Conservation (phyloP, 2,797 vertebrate genomes). For the Monodelphis domestica region DNA sequence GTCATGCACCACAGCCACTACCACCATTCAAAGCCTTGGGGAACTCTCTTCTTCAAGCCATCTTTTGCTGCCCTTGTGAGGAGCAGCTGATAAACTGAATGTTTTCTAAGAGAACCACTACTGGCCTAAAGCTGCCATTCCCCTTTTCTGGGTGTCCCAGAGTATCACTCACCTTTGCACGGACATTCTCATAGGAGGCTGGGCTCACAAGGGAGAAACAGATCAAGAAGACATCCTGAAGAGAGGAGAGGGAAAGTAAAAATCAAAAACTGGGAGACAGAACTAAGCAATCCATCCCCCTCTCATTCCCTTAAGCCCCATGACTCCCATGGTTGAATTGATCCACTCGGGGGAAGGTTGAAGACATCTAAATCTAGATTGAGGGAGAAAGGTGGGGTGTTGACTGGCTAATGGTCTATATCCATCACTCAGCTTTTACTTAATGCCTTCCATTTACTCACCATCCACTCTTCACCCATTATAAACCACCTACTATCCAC, state of each 20-base stretch:
- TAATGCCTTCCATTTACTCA: background rate
- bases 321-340: background rate
- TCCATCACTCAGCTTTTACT: background rate
- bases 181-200: slow-evolving; percentile 94
- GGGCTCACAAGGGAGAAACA: slow-evolving; percentile 97
- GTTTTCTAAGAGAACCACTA: background rate
- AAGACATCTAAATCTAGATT: background rate
- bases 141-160: background rate
- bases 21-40: background rate
- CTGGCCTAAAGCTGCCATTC: background rate
- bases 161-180: slow-evolving; percentile 90
- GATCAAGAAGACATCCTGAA: background rate
- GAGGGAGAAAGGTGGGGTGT: background rate
- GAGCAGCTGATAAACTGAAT: too few species aligned
- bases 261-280: background rate
- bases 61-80: background rate
- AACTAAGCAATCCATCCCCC: background rate
- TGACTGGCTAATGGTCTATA: background rate
- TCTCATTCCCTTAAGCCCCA: background rate
- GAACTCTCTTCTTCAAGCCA: background rate
- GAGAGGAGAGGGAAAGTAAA: background rate
- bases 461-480: background rate
- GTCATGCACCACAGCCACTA: accelerated
- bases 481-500: background rate
- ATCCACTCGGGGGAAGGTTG: background rate